phyloP scores from a whole-genome alignment of 2,888 invertebrate species.

The Sarcophaga caerulescens region DNA sequence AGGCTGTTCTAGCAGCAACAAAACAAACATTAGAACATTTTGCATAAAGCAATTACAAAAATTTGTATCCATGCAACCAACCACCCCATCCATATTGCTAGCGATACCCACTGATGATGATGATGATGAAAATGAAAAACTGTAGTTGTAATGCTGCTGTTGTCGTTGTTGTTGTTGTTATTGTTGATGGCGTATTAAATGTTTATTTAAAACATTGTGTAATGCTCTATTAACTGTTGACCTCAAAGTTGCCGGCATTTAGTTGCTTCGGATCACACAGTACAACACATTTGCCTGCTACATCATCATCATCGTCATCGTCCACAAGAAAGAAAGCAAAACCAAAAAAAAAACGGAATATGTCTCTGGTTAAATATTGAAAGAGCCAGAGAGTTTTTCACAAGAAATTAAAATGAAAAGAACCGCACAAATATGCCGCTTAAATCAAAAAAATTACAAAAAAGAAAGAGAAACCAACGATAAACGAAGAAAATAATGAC shows the following conservation, averaged over 20 bases:
- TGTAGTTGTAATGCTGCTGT: background rate
- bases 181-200: constrained; percentile 60
- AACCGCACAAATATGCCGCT: background rate
- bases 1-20: constrained; percentile 11
- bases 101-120: background rate
- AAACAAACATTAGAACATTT: background rate
- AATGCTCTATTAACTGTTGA: constrained; percentile 70
- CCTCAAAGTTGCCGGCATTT: constrained; percentile 68
- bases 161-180: background rate
- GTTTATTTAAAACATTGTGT: constrained; percentile 64
- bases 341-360: constrained; percentile 29
- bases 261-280: constrained; percentile 38
- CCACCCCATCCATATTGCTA: background rate
- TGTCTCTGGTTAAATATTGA: constrained; percentile 29
- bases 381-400: background rate
- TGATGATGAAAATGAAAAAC: constrained; percentile 32
- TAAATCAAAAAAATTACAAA: background rate
- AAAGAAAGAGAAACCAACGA: background rate
- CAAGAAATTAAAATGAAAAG: constrained; percentile 16
- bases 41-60: background rate
- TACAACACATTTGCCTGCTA: background rate
- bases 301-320: constrained; percentile 38
- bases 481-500: background rate
- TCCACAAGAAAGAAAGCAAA: constrained; percentile 38
- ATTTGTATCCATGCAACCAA: constrained; percentile 18